phyloP scores from a whole-genome alignment of 2,888 invertebrate species.

The Eutolmus rufibarbis region DNA sequence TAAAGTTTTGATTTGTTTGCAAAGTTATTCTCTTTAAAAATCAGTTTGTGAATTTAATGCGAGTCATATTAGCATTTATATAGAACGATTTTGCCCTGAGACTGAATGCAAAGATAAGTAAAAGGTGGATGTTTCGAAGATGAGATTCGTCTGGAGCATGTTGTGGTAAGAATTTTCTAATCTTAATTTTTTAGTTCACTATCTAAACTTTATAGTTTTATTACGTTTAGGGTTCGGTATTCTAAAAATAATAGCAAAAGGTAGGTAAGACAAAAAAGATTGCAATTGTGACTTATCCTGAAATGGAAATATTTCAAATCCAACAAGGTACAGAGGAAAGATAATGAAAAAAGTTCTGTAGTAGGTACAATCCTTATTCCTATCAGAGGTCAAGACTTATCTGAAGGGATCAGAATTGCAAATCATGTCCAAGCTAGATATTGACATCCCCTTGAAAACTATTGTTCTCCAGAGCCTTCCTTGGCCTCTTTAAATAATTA shows the following conservation, averaged over 20 bases:
- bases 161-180: background rate
- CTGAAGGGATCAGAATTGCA: background rate
- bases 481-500: constrained; percentile 24
- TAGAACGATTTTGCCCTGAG: too few relatives aligned
- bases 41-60: too few relatives aligned
- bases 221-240: background rate
- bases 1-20: too few relatives aligned
- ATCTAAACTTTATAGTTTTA: background rate
- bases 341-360: background rate
- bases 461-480: background rate
- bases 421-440: background rate
- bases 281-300: background rate
- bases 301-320: background rate
- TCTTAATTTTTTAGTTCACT: background rate
- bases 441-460: constrained; percentile 6
- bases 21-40: too few relatives aligned
- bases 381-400: background rate
- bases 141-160: too few relatives aligned
- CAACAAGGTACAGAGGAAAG: background rate
- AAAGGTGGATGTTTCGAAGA: too few relatives aligned
- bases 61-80: too few relatives aligned
- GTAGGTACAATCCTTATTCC: background rate
- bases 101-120: too few relatives aligned
- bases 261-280: background rate
- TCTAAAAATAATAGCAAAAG: background rate